A percentile compares a stretch with the other conserved stretches of the same genome.
Conservation (phyloP, 2,113 vertebrate genomes). For the Drymodes brunneopygia region DNA sequence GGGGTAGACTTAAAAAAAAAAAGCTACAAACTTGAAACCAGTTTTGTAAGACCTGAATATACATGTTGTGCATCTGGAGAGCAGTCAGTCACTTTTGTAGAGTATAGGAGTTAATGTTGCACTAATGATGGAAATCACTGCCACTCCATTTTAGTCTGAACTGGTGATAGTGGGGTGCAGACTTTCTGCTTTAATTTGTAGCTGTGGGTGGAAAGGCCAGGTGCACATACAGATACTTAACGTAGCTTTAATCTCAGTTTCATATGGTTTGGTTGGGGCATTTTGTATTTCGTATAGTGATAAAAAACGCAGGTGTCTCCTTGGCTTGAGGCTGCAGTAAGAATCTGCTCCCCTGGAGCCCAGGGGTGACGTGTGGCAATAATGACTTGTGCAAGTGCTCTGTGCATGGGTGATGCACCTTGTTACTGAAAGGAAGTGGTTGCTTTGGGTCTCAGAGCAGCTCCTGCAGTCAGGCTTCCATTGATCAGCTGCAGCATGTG, state of each 20-base stretch:
- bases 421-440: not conserved
- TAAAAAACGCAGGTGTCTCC: not conserved
- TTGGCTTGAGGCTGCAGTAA: not conserved
- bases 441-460: not conserved
- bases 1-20: not conserved
- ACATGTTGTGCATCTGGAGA: constrained; percentile 26
- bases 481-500: constrained; percentile 5
- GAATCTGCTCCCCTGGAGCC: not conserved
- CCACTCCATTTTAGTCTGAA: constrained; percentile 25
- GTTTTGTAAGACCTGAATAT: constrained; percentile 41
- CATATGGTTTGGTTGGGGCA: not conserved
- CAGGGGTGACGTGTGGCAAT: not conserved
- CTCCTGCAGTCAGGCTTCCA: constrained; percentile 14
- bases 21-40: not conserved
- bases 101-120: constrained; percentile 45
- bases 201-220: not conserved
- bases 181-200: not conserved
- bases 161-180: not conserved
- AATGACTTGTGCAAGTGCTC: not conserved
- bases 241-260: constrained; percentile 51
- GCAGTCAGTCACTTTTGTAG: constrained; percentile 25
- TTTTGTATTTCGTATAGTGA: not conserved
- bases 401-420: constrained; percentile 9
- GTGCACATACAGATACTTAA: not conserved
- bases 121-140: constrained; percentile 63